Base-by-base conservation (phyloP, 2,797 vertebrate genomes). In the Bradypus variegatus region DNA sequence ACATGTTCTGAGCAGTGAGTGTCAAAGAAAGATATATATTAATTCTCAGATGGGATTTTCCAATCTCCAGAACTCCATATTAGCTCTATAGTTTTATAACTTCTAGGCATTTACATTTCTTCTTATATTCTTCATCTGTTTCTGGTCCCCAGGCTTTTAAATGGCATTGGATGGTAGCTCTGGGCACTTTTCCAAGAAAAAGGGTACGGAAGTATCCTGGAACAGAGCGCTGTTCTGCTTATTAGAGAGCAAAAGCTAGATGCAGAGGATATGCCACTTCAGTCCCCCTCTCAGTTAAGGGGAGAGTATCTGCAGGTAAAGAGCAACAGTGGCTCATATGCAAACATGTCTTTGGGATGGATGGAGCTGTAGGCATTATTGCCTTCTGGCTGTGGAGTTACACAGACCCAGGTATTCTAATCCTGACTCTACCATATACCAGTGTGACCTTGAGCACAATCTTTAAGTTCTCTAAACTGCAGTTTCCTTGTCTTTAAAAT, bases 401-500 rank as follows among this genome's bases (percentile, higher is more conserved):
- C 1, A 72, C 25, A 87, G 53, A 62, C 10, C 31, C 1, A 33
- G 62, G 50, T 60, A 58, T 90, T 88, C 79, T 81, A 77, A 78
- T 33, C 67, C 15, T 5, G 12, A 86, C 9, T 89, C 76, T 38
- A 25, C 48, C 36, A 81, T 31, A 75, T 73, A 25, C 29, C 33
- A 64, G n/a, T 60, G 41, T 25, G 60, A 79, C 36, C n/a, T 53
- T 53, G 27, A 91, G 4, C 14, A 7, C 36, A 25, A 85, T 27
- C 33, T 78, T 85, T 48, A 92, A 73, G 45, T 80, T 84, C 58
- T 85, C 45, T 33, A 62, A 85, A 78, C 55, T n/a, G 89, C 67
- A 58, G 14, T 58, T 86, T 91, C 38, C 85, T 90, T 36, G 69
- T 70, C 50, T 92, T 88, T 83, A 86, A 93, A 64, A 62, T 58